phyloP scores from a whole-genome alignment of 2,113 vertebrate species.

The Pseudopodoces humilis region DNA sequence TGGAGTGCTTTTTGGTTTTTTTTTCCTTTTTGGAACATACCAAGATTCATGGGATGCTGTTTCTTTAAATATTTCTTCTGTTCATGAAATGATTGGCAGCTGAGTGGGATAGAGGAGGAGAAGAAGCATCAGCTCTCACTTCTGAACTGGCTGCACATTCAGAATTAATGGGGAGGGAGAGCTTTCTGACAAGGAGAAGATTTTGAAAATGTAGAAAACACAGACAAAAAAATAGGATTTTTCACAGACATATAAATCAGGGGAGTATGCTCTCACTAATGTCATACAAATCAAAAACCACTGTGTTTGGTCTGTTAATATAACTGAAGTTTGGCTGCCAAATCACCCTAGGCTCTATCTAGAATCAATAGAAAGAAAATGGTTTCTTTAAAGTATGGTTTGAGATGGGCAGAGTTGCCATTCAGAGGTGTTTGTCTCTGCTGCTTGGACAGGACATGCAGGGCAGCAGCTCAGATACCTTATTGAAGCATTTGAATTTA shows the following conservation, averaged over 20 bases:
- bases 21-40: background rate
- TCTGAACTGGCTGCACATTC: slow-evolving; percentile 8
- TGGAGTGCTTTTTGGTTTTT: background rate
- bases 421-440: background rate
- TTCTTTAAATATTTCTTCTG: background rate
- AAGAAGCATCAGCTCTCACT: background rate
- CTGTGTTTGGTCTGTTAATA: background rate
- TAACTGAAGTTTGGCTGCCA: background rate
- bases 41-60: background rate
- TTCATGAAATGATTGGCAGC: background rate
- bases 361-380: background rate
- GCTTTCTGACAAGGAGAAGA: background rate
- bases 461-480: background rate
- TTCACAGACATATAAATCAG: background rate
- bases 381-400: background rate
- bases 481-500: background rate
- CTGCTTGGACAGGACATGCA: background rate
- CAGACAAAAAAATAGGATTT: background rate
- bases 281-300: background rate
- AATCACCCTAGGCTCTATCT: background rate
- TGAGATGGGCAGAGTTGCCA: background rate
- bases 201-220: background rate
- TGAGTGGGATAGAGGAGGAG: background rate
- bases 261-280: background rate
- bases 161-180: background rate